phyloP scores from a whole-genome alignment of 2,888 invertebrate species.

The Mimumesa dahlbomi region DNA sequence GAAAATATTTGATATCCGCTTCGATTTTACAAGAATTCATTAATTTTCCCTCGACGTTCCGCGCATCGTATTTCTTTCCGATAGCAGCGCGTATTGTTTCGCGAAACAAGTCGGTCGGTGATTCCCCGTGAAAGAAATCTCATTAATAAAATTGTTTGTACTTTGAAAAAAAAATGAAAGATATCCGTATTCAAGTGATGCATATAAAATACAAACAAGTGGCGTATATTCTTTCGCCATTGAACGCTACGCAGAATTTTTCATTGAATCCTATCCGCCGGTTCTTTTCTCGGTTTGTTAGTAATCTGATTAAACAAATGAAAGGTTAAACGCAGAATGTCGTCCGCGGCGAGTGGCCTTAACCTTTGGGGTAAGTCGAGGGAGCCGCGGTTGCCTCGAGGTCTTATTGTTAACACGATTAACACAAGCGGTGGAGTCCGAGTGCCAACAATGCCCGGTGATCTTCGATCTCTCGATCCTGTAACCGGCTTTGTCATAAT shows the following conservation, averaged over 20 bases:
- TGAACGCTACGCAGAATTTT: too few relatives aligned
- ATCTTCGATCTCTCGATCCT: conserved; percentile 63
- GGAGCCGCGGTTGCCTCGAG: conserved; percentile 28
- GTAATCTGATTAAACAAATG: conserved; percentile 46
- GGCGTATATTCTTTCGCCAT: too few relatives aligned
- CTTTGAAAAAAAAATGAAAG: too few relatives aligned
- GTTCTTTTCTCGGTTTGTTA: conserved; percentile 29
- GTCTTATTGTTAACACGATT: conserved; percentile 55
- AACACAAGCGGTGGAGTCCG: conserved; percentile 40
- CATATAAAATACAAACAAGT: too few relatives aligned
- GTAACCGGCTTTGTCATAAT: conserved; percentile 60
- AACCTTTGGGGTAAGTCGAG: conserved; percentile 40
- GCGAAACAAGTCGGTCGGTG: too few relatives aligned
- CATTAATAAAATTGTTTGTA: too few relatives aligned
- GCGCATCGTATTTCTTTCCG: too few relatives aligned
- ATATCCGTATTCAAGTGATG: too few relatives aligned
- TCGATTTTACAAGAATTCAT: not conserved
- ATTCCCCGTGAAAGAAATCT: too few relatives aligned
- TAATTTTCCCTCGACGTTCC: not conserved
- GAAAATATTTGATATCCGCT: not conserved
- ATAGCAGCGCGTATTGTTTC: too few relatives aligned
- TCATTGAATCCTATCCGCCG: too few relatives aligned
- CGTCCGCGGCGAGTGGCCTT: conserved; percentile 36
- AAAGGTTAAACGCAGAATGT: conserved; percentile 44
- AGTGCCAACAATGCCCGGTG: conserved; percentile 61